Evolutionary conservation across 2,888 invertebrate genomes (phyloP), one percentile per base, ranked within the genome.

Genomic region (Drepanosiphum platanoidis): DNA sequence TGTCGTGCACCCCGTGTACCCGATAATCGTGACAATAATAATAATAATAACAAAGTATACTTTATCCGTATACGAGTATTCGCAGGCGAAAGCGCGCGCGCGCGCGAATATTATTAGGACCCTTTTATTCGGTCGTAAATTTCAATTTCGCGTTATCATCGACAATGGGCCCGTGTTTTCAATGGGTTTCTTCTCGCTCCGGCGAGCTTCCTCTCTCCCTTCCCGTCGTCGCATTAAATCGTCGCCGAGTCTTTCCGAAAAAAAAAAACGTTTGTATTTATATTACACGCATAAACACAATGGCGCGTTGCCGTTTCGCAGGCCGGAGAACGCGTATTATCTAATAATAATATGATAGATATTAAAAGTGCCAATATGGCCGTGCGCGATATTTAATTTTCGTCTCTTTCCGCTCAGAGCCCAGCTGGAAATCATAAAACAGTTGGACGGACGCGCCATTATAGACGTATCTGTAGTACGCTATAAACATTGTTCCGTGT

Each of bases 61-160:
- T 22, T 74, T 5, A 39, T 42, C 11, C 7, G 5, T 15, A 2
- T 18, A 5, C 32, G n/a, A 30, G 61, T 27, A 9, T 8, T n/a
- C 27, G 15, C n/a, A n/a, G 34, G n/a, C 32, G 36, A 36, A 75
- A 36, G 34, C n/a, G 34, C n/a, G 58, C 3, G 11, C 27, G 27
- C 34, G 11, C 2, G 8, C 11, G n/a, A 27, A 81, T 58, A 81
- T 72, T 58, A 81, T 72, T 30, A 22, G 32, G 71, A 9, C 72
- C 82, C 61, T 61, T 52, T 72, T 82, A 82, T 79, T 79, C 68
- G 61, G 74, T 74, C 74, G 42, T 83, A 83, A 83, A 83, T 83
- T 83, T 83, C 64, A 83, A 83, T 83, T 74, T 74, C 46, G 34
- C 83, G 83, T 83, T 83, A 83, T 82, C 82, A 64, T 74, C 83